These are phyloP conservation scores for Callyntrura sp. DNA, from an alignment of 2,888 invertebrate species.

Conservation along the genomic window DNA sequence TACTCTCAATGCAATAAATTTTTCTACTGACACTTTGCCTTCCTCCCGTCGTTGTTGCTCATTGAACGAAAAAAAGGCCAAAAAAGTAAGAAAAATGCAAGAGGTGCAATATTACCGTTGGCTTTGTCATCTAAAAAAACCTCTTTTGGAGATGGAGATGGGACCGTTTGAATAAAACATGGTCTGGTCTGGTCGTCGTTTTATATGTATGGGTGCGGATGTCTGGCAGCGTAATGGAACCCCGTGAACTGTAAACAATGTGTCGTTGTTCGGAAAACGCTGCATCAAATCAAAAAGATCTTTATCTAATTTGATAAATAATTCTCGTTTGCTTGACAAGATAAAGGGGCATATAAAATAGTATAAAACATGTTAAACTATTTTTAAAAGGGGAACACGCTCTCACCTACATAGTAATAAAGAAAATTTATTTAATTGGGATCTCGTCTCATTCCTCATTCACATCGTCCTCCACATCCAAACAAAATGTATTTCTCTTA, in stretches of 20 bases:
- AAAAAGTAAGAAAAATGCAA: not conserved
- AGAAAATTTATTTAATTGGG: not conserved
- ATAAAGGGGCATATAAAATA: too few species aligned
- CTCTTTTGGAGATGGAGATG: not conserved
- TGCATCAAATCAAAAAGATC: too few species aligned
- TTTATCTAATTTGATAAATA: too few species aligned
- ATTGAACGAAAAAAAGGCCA: not conserved
- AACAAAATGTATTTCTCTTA: not conserved
- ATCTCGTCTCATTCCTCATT: slow-evolving; percentile 2
- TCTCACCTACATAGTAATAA: not conserved
- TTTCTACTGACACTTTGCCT: slow-evolving; percentile 44
- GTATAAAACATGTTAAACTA: not conserved
- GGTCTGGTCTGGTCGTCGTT: not conserved
- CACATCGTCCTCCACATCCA: not conserved
- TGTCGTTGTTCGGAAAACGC: too few species aligned
- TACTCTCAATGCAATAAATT: slow-evolving; percentile 39
- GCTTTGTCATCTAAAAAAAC: not conserved
- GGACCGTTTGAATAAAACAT: not conserved
- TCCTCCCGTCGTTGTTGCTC: not conserved
- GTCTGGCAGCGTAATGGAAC: too few species aligned
- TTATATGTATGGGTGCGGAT: too few species aligned
- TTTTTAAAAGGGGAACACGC: not conserved
- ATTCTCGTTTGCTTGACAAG: too few species aligned
- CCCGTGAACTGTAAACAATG: too few species aligned
- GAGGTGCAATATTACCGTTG: not conserved